Conservation (phyloP, 2,113 vertebrate species). For the Pongo pygmaeus region DNA sequence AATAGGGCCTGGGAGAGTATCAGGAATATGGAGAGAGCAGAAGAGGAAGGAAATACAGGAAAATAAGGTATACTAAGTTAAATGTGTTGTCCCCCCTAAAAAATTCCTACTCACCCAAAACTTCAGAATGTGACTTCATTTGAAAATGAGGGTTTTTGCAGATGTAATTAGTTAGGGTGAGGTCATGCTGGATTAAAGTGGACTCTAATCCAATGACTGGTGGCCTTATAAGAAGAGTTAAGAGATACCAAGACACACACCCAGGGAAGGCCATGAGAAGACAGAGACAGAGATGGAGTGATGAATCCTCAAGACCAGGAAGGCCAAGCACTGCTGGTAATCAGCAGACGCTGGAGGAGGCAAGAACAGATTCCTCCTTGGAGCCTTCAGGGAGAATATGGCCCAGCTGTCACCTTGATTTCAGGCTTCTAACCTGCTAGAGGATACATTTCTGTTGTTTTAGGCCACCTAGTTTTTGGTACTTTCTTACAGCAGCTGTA, state of each 20-base stretch:
- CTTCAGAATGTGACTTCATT: neutral
- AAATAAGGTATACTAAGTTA: neutral
- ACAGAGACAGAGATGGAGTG: neutral
- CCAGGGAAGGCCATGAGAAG: neutral
- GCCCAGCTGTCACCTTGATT: neutral
- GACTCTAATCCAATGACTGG: neutral
- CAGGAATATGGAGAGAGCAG: neutral
- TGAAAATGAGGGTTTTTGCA: neutral
- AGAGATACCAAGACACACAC: neutral
- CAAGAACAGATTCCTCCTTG: neutral
- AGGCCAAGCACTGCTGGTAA: neutral
- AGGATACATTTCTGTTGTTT: neutral
- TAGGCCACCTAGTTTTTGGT: neutral
- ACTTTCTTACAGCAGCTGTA: neutral
- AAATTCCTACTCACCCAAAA: neutral
- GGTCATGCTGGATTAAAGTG: neutral
- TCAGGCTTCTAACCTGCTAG: neutral
- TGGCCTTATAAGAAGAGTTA: neutral
- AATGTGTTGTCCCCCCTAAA: neutral
- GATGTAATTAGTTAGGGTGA: neutral
- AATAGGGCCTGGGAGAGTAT: neutral
- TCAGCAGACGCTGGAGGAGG: neutral
- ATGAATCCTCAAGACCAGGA: neutral
- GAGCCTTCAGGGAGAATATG: neutral
- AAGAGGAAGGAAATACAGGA: neutral